Evolutionary conservation across 2,113 vertebrate species (phyloP).

Genomic region (Cichladusa arquata): DNA sequence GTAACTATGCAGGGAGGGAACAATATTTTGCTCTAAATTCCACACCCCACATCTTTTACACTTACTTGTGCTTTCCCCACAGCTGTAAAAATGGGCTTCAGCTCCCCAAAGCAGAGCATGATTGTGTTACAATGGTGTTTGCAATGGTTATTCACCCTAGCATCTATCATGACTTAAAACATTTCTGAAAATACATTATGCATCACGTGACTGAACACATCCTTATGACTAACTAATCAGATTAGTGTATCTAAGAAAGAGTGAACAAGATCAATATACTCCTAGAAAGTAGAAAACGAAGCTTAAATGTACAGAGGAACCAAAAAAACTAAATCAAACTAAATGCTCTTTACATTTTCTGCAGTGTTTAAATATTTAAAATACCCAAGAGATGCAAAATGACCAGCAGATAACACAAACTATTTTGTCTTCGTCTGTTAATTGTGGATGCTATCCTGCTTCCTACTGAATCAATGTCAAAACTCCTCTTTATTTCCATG

Average conservation of each 20-base stretch:
- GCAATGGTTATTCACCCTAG: not conserved
- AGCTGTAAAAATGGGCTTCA: not conserved
- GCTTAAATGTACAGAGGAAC: not conserved
- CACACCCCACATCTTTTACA: not conserved
- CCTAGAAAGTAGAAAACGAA: not conserved
- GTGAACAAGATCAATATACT: not conserved
- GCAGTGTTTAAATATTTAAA: not conserved
- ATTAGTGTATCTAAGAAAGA: not conserved
- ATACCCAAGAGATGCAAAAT: not conserved
- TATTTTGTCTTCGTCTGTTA: not conserved
- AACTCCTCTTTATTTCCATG: not conserved
- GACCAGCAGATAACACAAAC: not conserved
- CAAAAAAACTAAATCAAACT: accelerated
- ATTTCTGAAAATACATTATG: not conserved
- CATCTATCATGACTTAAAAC: not conserved
- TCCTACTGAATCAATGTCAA: not conserved
- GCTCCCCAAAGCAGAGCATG: not conserved
- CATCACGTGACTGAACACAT: not conserved
- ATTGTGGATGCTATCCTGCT: not conserved
- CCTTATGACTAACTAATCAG: not conserved
- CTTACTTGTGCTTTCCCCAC: not conserved
- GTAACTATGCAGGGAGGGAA: not conserved
- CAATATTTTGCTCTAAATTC: not conserved
- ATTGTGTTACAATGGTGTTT: not conserved
- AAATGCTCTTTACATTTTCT: not conserved